Evolutionary conservation across 1,140 invertebrate genomes (phyloP), one percentile per base, ranked within the genome.

Genomic region (Phortica variegata): DNA sequence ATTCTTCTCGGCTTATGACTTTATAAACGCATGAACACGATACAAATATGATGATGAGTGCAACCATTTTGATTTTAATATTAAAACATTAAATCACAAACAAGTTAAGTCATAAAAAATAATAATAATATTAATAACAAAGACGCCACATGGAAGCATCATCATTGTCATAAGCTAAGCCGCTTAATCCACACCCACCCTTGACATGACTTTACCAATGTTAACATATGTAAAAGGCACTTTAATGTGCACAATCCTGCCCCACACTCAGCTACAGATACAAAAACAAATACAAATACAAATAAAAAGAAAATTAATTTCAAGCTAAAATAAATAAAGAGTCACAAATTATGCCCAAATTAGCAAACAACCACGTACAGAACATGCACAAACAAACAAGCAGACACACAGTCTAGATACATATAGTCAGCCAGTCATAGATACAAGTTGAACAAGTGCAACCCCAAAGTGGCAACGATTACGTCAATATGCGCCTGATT

Each of bases 331-430:
- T 60, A 69, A 68, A 68, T 60, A 68, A 68, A 68, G 60, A 60
- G 57, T 63, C 61, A 72, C 69, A 73, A 69, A 69, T 73, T 73
- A 73, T 72, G 61, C 55, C 61, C 69, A 73, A 73, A 73, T 73
- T 73, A 73, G 69, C 69, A 68, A 65, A 51, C 62, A 71, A 53
- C 15, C 21, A 31, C n/a, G n/a, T n/a, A n/a, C n/a, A n/a, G n/a
- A n/a, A 16, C 38, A 38, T 10, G 5, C 5, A 26, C 5, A 26
- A 6, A 26, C 23, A 26, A 5, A 26, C 23, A 26, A 10, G 23
- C 23, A 26, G 23, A 26, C 23, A 26, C n/a, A n/a, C n/a, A n/a
- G n/a, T n/a, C n/a, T n/a, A n/a, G n/a, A n/a, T n/a, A n/a, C n/a
- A n/a, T n/a, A n/a, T n/a, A n/a, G n/a, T n/a, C n/a, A n/a, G 23